phyloP scores from a whole-genome alignment of 2,797 vertebrate genomes.

The Phoebastria nigripes region DNA sequence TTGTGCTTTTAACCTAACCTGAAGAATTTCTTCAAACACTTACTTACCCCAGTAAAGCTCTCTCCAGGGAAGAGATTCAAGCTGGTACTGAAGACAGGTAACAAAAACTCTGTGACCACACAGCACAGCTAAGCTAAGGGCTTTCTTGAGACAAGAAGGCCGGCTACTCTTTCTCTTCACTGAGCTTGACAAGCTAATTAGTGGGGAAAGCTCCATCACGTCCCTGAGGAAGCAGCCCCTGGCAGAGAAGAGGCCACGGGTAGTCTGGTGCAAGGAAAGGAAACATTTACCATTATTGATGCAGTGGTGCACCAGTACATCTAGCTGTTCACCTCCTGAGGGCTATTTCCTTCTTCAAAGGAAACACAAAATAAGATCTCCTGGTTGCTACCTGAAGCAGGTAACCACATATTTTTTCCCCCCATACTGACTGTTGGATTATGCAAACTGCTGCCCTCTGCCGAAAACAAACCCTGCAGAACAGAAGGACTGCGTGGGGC shows the following conservation, averaged over 20 bases:
- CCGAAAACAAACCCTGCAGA: rapidly evolving
- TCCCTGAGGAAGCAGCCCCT: not conserved
- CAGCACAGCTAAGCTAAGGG: not conserved
- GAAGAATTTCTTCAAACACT: not conserved
- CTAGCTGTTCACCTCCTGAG: not conserved
- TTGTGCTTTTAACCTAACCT: not conserved
- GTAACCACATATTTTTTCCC: rapidly evolving
- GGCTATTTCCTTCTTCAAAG: not conserved
- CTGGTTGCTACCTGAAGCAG: not conserved
- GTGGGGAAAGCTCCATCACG: not conserved
- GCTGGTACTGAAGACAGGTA: not conserved
- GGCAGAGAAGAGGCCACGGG: not conserved
- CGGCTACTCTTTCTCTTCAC: not conserved
- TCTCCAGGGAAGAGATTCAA: not conserved
- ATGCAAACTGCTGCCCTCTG: not conserved
- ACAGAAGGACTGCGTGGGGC: rapidly evolving
- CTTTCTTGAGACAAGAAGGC: not conserved
- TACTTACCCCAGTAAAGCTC: not conserved
- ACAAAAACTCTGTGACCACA: not conserved
- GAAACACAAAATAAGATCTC: not conserved
- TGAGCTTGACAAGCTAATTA: not conserved
- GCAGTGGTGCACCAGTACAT: no score
- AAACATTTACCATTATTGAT: rapidly evolving
- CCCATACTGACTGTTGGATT: no score
- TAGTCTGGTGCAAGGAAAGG: not conserved